Base-by-base conservation (phyloP, 2,888 invertebrate genomes). In the Pseudococcus jackbeardsleyi region DNA sequence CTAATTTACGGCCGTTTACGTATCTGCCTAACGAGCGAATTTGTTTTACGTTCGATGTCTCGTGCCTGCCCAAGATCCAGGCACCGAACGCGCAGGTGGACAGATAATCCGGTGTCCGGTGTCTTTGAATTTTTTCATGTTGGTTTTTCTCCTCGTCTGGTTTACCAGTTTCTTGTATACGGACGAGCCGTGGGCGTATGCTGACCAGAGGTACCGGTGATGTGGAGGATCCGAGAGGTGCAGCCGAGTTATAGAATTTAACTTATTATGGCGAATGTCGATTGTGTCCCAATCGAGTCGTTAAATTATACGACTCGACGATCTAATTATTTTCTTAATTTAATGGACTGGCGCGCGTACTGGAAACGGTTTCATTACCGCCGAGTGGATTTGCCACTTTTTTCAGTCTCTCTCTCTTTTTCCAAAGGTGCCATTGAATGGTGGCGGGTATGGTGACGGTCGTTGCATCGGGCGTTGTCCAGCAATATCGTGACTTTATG, bases 1-100 rank as follows among this genome's bases (percentile, higher is more conserved):
- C 86, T 48, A 77, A 86, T 86, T 86, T 68, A 86, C 86, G 77
- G 86, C 68, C 77, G 42, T 77, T 86, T 86, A 86, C 7, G 33
- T 39, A 59, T 85, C 19, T 26, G 50, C 42, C 22, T 79, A 79
- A 79, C 79, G 79, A 79, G 39, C 79, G 79, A 79, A 79, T 79
- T 79, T 79, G 79, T 79, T 79, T 79, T 12, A 42, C 42, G 42
- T 79, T n/a, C 7, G 42, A 9, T 79, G 68, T 72, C 72, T 39
- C 26, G 72, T 39, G 33, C 33, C 72, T 26, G 39, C 79, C 26
- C 26, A 33, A 33, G 26, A 42, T 42, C 79, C 79, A 9, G 26
- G 22, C 5, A 0, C 19, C 19, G n/a, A 33, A 33, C 68, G 68
- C 33, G 72, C 79, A 42, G 79, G 42, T 79, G 79, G 79, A 79